Conservation (phyloP, 2,113 vertebrate genomes). For the Ceyx cyanopectus region DNA sequence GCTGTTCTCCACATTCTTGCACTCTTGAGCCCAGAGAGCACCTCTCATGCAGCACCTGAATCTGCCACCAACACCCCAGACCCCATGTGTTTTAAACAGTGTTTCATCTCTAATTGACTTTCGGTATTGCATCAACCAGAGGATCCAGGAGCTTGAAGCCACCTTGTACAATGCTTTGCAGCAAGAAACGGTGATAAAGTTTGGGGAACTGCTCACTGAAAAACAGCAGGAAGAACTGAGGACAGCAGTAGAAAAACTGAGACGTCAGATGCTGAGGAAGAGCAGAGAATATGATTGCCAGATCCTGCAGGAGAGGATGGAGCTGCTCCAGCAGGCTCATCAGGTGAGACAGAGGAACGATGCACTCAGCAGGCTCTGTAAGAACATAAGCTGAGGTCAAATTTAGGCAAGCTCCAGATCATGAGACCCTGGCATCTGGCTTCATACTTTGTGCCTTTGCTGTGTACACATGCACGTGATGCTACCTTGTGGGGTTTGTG, state of each 20-base stretch:
- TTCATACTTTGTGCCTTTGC: not conserved
- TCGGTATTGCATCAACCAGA: slow-evolving; percentile 81
- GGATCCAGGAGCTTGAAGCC: slow-evolving; percentile 98
- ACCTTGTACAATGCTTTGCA: slow-evolving; percentile 98
- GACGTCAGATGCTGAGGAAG: slow-evolving; percentile 97
- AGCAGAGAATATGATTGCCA: slow-evolving; percentile 98
- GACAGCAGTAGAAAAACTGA: slow-evolving; percentile 92
- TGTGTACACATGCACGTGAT: fast-evolving
- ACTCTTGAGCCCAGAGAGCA: not conserved
- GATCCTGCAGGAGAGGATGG: slow-evolving; percentile 97
- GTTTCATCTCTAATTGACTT: slow-evolving; percentile 51
- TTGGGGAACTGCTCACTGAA: slow-evolving; percentile 92
- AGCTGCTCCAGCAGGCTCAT: slow-evolving; percentile 96
- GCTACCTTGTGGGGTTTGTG: not conserved
- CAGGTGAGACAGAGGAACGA: slow-evolving; percentile 79
- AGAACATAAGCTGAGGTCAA: not conserved
- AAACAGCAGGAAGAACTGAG: slow-evolving; percentile 94
- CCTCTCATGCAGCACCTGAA: not conserved
- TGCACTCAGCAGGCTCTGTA: not conserved
- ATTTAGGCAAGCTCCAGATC: not conserved
- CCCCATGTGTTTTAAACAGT: slow-evolving; percentile 1
- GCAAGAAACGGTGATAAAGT: slow-evolving; percentile 97
- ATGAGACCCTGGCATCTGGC: not conserved
- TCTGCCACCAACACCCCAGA: not conserved
- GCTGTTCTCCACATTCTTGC: not conserved